Percentiles rank a stretch among this genome's conserved stretches.
phyloP scores from a whole-genome alignment of 2,113 vertebrate genomes.

The Salvelinus namaycush region DNA sequence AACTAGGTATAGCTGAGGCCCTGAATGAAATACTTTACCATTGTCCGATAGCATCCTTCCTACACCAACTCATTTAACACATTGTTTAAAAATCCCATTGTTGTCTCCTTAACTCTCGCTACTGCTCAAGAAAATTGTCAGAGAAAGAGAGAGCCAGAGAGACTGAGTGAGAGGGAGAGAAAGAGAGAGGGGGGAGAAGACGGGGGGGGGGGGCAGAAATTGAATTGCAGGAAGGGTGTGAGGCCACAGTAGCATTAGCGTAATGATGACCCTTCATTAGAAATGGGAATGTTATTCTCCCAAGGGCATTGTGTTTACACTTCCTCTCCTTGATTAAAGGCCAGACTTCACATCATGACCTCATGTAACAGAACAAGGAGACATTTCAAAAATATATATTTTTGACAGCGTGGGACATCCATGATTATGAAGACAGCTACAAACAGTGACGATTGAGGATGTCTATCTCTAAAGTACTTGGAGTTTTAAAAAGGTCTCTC shows the following conservation, averaged over 20 bases:
- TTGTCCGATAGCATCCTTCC: too few relatives aligned
- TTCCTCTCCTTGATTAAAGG: constrained; percentile 45
- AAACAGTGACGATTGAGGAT: too few relatives aligned
- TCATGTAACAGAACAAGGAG: not conserved
- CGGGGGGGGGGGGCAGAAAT: too few relatives aligned
- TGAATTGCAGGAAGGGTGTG: constrained; percentile 73
- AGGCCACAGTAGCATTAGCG: constrained; percentile 19
- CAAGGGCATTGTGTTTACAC: constrained; percentile 67
- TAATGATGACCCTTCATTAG: constrained; percentile 60
- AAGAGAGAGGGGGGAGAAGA: not conserved
- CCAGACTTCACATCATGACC: not conserved
- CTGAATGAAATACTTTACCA: too few relatives aligned
- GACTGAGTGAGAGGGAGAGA: constrained; percentile 8
- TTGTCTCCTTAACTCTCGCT: not conserved
- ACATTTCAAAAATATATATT: not conserved
- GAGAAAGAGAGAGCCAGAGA: constrained; percentile 8
- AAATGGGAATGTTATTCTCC: constrained; percentile 56
- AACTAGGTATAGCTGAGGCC: too few relatives aligned
- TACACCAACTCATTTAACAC: not conserved
- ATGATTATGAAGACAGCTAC: too few relatives aligned
- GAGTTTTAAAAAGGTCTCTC: too few relatives aligned
- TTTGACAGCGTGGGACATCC: not conserved
- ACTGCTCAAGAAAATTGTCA: not conserved
- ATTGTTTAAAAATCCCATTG: not conserved
- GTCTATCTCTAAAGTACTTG: too few relatives aligned